phyloP scores from a whole-genome alignment of 2,113 vertebrate genomes.

The Sylvia atricapilla region DNA sequence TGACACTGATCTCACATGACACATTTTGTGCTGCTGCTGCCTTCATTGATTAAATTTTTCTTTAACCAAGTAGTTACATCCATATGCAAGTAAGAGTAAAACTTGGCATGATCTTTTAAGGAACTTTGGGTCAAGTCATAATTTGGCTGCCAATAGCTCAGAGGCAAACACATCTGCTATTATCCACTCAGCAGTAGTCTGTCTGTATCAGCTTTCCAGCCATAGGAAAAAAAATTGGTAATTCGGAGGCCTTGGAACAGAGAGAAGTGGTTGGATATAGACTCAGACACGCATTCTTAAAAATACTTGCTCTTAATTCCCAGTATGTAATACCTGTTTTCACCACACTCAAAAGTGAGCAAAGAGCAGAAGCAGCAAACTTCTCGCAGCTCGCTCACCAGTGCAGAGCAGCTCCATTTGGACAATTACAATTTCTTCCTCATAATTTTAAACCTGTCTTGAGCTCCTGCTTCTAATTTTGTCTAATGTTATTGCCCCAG shows the following conservation, averaged over 20 bases:
- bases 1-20: not conserved
- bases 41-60: conserved; percentile 38
- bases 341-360: not conserved
- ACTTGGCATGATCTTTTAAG: not conserved
- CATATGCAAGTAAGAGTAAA: not conserved
- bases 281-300: not conserved
- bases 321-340: not conserved
- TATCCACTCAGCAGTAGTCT: conserved; percentile 9
- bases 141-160: conserved; percentile 18
- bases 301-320: not conserved
- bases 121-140: conserved; percentile 19
- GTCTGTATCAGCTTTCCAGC: not conserved
- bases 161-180: conserved; percentile 8
- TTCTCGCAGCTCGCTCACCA: not conserved
- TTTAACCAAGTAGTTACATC: not conserved
- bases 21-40: not conserved
- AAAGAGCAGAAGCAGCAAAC: not conserved
- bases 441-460: not conserved
- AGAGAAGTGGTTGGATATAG: not conserved
- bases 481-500: not conserved
- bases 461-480: not conserved
- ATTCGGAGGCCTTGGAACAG: not conserved
- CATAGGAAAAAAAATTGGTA: not conserved
- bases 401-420: not conserved
- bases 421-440: not conserved